Conservation (phyloP, 2,888 invertebrate species). For the Parthenolecanium corni region DNA sequence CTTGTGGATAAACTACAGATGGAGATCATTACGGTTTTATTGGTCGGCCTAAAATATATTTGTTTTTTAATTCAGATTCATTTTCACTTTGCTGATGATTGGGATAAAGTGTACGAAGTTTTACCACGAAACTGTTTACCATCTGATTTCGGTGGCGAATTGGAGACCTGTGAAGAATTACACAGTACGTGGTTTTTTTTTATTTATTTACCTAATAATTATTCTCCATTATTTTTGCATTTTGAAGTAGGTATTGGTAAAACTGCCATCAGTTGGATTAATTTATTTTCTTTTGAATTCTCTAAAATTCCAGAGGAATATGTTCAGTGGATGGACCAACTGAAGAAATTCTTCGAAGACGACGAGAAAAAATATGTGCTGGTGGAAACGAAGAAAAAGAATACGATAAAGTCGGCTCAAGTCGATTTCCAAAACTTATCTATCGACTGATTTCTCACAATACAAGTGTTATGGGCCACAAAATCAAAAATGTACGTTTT, state of each 20-base stretch:
- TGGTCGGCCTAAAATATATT: no score
- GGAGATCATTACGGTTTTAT: no score
- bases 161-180: constrained; percentile 35
- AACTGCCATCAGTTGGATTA: not conserved
- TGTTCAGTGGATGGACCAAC: constrained; percentile 35
- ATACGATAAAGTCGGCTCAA: not conserved
- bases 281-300: not conserved
- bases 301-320: constrained; percentile 33
- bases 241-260: not conserved
- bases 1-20: no score
- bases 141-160: constrained; percentile 50
- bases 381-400: constrained; percentile 4
- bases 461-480: no score
- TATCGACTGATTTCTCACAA: not conserved
- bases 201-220: not conserved
- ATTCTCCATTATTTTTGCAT: not conserved
- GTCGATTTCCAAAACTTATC: not conserved
- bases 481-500: no score
- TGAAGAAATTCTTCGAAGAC: constrained; percentile 36
- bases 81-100: constrained; percentile 45
- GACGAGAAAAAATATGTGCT: constrained; percentile 31
- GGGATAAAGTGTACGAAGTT: constrained; percentile 46
- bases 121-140: constrained; percentile 49
- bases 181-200: constrained; percentile 32
- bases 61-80: constrained; percentile 44